phyloP scores from a whole-genome alignment of 2,113 vertebrate species.

The Apistogramma diplotaenia region DNA sequence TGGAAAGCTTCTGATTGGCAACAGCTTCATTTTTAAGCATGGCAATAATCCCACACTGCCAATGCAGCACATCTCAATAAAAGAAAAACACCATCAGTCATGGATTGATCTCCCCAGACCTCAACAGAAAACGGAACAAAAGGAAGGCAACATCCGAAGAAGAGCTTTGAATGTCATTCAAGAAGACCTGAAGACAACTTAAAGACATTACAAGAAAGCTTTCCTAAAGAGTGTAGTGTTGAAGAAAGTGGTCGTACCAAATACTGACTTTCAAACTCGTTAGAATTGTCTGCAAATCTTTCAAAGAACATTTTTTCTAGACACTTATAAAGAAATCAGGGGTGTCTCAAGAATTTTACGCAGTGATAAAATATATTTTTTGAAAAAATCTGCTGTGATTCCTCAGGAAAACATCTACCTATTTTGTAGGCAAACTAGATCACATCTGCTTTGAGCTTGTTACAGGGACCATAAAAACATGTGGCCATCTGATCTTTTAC shows the following conservation, averaged over 20 bases:
- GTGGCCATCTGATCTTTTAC: background rate
- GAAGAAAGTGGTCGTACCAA: background rate
- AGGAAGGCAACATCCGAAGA: background rate
- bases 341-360: background rate
- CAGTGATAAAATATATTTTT: background rate
- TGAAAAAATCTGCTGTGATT: background rate
- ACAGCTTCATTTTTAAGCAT: background rate
- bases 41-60: background rate
- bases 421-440: background rate
- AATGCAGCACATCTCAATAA: background rate
- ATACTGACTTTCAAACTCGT: background rate
- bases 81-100: background rate
- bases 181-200: background rate
- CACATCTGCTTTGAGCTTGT: background rate
- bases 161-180: background rate
- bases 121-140: background rate
- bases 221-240: background rate
- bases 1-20: background rate
- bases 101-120: background rate
- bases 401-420: rapidly evolving
- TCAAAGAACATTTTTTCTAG: background rate
- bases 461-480: background rate
- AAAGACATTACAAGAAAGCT: background rate
- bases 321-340: no score
- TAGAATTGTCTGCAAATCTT: background rate